Conservation (phyloP, 2,888 invertebrate genomes). For the Pterostichus madidus region DNA sequence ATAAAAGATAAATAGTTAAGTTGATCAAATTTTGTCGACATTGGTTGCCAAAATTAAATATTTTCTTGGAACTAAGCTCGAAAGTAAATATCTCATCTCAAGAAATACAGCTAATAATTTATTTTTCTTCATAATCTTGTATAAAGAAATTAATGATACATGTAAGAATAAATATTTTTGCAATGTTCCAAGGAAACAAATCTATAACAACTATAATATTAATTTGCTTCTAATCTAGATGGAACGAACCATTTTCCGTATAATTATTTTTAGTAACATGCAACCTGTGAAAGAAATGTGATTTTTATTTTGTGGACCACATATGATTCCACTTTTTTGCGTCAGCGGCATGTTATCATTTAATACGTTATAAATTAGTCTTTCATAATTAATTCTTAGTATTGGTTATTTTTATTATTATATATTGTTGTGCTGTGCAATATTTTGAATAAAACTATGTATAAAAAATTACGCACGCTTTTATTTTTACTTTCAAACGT, state of each 20-base stretch:
- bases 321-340: constrained; percentile 3
- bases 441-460: constrained; percentile 51
- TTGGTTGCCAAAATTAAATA: constrained; percentile 15
- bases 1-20: constrained; percentile 22
- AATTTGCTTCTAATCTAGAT: constrained; percentile 14
- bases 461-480: too few relatives aligned
- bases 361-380: constrained; percentile 13
- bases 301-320: constrained; percentile 39
- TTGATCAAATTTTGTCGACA: background rate
- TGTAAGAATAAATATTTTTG: constrained; percentile 23
- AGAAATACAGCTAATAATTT: too few relatives aligned
- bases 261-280: constrained; percentile 1
- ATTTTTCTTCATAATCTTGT: background rate
- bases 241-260: constrained; percentile 1
- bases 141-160: background rate
- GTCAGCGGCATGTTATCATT: constrained; percentile 15
- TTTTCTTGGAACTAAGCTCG: constrained; percentile 1
- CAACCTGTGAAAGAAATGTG: background rate
- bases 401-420: constrained; percentile 59
- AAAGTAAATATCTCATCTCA: too few relatives aligned
- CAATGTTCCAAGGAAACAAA: background rate
- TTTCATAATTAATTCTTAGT: constrained; percentile 34
- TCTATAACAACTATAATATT: background rate
- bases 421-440: constrained; percentile 58
- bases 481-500: too few relatives aligned